Evolutionary conservation across 30 jellyfish, hydroid and myxozoan species (phyloP).

Genomic region (Nemopilema nomurai): DNA sequence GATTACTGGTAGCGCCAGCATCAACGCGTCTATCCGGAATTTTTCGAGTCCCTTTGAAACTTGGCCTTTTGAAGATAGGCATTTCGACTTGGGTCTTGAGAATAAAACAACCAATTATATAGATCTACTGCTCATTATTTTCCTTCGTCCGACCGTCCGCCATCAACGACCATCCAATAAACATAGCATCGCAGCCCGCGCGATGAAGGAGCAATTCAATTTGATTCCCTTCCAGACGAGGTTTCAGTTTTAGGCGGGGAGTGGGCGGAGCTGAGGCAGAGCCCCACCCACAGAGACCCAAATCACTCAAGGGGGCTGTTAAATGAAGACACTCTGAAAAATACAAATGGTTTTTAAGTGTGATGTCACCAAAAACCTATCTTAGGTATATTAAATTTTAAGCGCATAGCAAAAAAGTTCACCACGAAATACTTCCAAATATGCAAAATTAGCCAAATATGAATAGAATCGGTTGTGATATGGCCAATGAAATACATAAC

Average conservation of each 20-base stretch:
- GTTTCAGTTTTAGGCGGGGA: background rate
- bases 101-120: background rate
- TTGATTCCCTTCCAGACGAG: background rate
- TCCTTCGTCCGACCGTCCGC: conserved; percentile 22
- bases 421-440: too few species aligned
- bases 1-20: conserved; percentile 86
- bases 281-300: too few species aligned
- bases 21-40: conserved; percentile 91
- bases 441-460: too few species aligned
- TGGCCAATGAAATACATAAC: too few species aligned
- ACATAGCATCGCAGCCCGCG: background rate
- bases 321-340: too few species aligned
- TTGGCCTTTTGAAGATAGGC: conserved; percentile 89
- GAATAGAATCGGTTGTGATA: too few species aligned
- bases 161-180: background rate
- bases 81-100: conserved; percentile 24
- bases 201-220: conserved; percentile 6
- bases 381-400: too few species aligned
- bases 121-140: background rate
- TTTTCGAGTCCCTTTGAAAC: conserved; percentile 81
- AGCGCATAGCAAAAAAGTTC: too few species aligned
- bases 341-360: too few species aligned
- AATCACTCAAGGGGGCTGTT: too few species aligned
- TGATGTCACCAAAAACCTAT: too few species aligned
- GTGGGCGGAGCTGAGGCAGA: too few species aligned